phyloP scores from a whole-genome alignment of 2,797 vertebrate genomes.

The Lutjanus campechanus region DNA sequence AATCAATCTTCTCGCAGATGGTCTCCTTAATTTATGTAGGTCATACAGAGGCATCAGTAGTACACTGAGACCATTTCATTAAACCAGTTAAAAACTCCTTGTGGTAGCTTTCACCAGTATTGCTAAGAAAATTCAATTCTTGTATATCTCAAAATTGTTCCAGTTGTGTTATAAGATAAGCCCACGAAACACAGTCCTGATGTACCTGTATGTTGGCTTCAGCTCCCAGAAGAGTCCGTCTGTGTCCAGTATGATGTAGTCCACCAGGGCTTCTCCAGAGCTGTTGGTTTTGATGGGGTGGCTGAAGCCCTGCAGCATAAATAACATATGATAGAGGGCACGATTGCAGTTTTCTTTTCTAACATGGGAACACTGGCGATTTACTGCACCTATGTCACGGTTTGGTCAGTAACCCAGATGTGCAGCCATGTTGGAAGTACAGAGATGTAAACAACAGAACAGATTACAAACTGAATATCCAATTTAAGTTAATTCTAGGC shows the following conservation, averaged over 20 bases:
- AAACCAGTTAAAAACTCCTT: too few species aligned
- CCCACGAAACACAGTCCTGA: not conserved
- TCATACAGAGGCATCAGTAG: too few species aligned
- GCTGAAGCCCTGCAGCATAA: conserved; percentile 81
- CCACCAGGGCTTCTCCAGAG: conserved; percentile 77
- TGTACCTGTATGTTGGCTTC: conserved; percentile 78
- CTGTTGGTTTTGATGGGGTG: conserved; percentile 80
- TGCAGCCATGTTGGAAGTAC: too few species aligned
- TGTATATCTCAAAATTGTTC: not conserved
- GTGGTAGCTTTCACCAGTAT: too few species aligned
- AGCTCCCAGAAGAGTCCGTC: conserved; percentile 83
- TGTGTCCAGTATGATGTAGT: conserved; percentile 88
- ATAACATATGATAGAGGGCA: not conserved
- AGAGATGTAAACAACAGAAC: too few species aligned
- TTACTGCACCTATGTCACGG: not conserved
- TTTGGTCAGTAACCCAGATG: too few species aligned
- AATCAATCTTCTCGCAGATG: too few species aligned
- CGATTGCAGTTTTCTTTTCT: not conserved
- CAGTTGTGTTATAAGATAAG: not conserved
- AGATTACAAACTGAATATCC: too few species aligned
- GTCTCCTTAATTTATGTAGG: too few species aligned
- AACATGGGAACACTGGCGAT: not conserved
- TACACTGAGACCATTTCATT: too few species aligned
- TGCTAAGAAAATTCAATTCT: not conserved
- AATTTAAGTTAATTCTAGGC: too few species aligned